Base-by-base conservation (phyloP, 1,140 invertebrate species). In the Hetaerina americana region DNA sequence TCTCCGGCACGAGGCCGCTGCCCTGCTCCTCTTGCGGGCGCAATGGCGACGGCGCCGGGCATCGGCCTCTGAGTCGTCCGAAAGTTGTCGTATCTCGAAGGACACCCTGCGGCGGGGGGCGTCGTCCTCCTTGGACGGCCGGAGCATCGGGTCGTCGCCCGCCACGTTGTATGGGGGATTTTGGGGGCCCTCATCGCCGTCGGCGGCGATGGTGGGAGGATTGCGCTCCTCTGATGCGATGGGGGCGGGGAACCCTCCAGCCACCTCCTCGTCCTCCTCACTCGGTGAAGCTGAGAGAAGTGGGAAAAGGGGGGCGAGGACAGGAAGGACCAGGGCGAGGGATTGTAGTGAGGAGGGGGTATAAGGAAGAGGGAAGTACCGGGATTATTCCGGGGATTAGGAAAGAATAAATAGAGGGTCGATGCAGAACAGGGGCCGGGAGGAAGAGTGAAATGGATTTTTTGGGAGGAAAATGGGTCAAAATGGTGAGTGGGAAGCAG, bases 1-100 rank as follows among this genome's bases (percentile, higher is more conserved):
- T 78, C 96, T 92, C 72, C 93, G 88, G 81, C 94, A 97, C 6
- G 96, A 83, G 24, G 92, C 87, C 69, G 5, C 94, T 85, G 0
- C 93, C 94, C 80, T 95, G 92, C 66, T n/a, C 6, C 24, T 6
- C 26, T 85, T 83, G 76, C 82, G 83, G 66, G 84, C 84, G 73
- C 84, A 83, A 75, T 83, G 84, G 28, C 82, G 82, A n/a, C 84
- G 81, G 18, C 84, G 80, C 57, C 77, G 74, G 79, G 40, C 27
- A 40, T 75, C n/a, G 12, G n/a, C 66, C 28, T 69, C 26, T n/a
- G 28, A 26, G 69, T 79, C 78, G 6, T 77, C 77, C 0, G 73
- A 73, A 71, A 77, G 40, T 76, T 70, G 78, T 76, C 10, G 76
- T 74, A n/a, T 73, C 73, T 1, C 72, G 73, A 24, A 78, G 76